Conservation (phyloP, 2,113 vertebrate species). For the Hippotragus niger region DNA sequence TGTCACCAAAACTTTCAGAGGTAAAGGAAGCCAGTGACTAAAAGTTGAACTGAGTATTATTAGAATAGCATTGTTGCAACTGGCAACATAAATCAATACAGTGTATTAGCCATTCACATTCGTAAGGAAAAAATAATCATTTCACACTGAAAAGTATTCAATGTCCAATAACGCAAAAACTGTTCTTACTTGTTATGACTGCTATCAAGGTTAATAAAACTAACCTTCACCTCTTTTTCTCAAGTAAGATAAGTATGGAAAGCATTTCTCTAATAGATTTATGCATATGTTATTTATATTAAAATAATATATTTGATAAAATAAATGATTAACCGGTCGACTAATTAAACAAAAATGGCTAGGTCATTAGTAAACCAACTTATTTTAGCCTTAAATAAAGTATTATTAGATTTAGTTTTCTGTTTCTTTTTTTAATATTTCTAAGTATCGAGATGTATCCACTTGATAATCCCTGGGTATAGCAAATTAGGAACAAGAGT, state of each 20-base stretch:
- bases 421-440: background rate
- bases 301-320: constrained; percentile 7
- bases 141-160: background rate
- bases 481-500: background rate
- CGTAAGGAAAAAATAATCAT: background rate
- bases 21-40: background rate
- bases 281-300: background rate
- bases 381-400: background rate
- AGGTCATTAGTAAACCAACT: background rate
- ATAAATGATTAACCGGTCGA: background rate
- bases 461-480: background rate
- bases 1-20: constrained; percentile 6
- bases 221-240: background rate
- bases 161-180: background rate
- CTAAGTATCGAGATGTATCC: background rate
- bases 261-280: background rate
- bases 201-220: background rate
- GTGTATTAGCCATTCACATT: background rate
- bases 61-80: background rate
- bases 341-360: background rate
- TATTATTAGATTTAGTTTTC: background rate
- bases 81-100: background rate
- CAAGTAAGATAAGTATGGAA: background rate
- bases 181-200: background rate
- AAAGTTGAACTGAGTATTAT: background rate